Evolutionary conservation across 2,797 vertebrate species (phyloP).

Genomic region (Chelon labrosus): DNA sequence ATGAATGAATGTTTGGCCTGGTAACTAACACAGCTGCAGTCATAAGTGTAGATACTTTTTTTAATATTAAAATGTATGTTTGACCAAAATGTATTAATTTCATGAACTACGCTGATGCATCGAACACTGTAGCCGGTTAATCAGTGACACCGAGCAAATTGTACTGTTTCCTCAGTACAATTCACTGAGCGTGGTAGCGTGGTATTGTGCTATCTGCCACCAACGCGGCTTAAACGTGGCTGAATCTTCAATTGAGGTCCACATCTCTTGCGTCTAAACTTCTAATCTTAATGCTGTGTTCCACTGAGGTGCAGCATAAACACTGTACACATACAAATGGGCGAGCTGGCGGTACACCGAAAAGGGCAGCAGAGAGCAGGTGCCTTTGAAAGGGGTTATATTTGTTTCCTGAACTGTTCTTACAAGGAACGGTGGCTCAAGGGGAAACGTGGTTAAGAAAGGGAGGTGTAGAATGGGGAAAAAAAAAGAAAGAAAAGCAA

Average conservation of each 20-base stretch:
- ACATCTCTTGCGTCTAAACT: conserved; percentile 41
- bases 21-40: no score
- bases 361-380: conserved; percentile 4
- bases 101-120: no score
- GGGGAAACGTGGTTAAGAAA: background rate
- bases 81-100: no score
- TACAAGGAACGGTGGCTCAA: conserved; percentile 24
- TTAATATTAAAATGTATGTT: no score
- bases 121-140: no score
- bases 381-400: conserved; percentile 31
- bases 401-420: conserved; percentile 30
- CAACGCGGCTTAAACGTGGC: background rate
- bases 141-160: no score
- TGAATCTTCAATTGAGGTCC: conserved; percentile 30
- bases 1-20: no score
- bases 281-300: conserved; percentile 39
- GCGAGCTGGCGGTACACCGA: conserved; percentile 15
- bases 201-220: conserved; percentile 1
- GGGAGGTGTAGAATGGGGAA: background rate
- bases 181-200: background rate
- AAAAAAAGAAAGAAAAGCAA: conserved; percentile 27
- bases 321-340: conserved; percentile 47
- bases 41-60: no score
- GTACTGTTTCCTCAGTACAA: no score
- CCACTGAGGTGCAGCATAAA: conserved; percentile 34